Percentiles rank a stretch among this genome's conserved stretches.
Evolutionary conservation across 2,113 vertebrate species (phyloP).

Genomic region (Atlantisia rogersi): DNA sequence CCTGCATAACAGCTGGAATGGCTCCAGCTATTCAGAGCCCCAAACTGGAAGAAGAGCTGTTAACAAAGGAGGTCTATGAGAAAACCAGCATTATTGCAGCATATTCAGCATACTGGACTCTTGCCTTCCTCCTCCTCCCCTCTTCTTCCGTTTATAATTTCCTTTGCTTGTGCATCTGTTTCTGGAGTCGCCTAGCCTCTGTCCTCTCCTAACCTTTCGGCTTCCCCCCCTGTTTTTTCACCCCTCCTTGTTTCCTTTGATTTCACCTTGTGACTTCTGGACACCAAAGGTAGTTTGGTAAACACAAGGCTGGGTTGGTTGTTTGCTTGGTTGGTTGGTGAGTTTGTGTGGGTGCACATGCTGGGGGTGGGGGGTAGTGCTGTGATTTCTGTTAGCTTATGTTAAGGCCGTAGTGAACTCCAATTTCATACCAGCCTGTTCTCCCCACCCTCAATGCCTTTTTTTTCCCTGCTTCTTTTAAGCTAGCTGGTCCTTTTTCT

Average conservation of each 20-base stretch:
- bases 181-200: not conserved
- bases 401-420: not conserved
- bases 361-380: not conserved
- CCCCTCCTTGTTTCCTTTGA: not conserved
- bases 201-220: conserved; percentile 37
- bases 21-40: conserved; percentile 46
- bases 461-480: not conserved
- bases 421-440: not conserved
- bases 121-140: not conserved
- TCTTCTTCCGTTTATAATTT: conserved; percentile 22
- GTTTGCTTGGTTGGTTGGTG: not conserved
- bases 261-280: not conserved
- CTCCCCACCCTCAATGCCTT: not conserved
- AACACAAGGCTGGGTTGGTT: not conserved
- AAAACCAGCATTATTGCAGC: conserved; percentile 1
- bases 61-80: conserved; percentile 26
- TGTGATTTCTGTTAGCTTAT: not conserved
- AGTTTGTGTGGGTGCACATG: not conserved
- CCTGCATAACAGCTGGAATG: conserved; percentile 17
- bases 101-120: conserved; percentile 5
- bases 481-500: not conserved
- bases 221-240: not conserved
- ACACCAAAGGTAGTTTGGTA: not conserved
- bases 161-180: conserved; percentile 7
- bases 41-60: conserved; percentile 36